These are phyloP conservation scores for Rhabdophis nuchalis DNA, from an alignment of 2,797 vertebrate genomes.

Conservation along the genomic window DNA sequence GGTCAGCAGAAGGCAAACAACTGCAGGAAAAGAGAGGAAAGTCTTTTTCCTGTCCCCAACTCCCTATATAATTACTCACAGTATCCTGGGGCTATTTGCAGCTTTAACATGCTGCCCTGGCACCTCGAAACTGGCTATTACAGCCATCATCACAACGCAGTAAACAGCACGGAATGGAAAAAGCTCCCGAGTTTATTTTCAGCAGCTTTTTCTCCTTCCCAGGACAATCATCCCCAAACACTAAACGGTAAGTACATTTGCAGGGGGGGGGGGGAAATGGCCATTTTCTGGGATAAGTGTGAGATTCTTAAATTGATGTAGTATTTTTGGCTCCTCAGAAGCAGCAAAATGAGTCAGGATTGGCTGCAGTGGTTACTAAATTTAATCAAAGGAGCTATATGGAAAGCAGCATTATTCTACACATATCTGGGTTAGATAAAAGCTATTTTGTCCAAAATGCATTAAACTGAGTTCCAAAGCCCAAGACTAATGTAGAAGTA, in stretches of 20 bases:
- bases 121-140: slow-evolving; percentile 57
- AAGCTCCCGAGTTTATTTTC: slow-evolving; percentile 41
- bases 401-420: background rate
- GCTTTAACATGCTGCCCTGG: slow-evolving; percentile 53
- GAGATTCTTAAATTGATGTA: background rate
- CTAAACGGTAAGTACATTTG: slow-evolving; percentile 36
- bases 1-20: slow-evolving; percentile 43
- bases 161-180: slow-evolving; percentile 43
- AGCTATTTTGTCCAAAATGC: background rate
- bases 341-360: background rate
- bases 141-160: slow-evolving; percentile 36
- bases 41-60: slow-evolving; percentile 47
- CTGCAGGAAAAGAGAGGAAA: slow-evolving; percentile 26
- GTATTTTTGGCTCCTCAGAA: background rate
- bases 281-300: slow-evolving; percentile 6
- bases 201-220: slow-evolving; percentile 31
- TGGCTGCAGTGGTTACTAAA: background rate
- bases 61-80: slow-evolving; percentile 56
- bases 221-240: slow-evolving; percentile 17
- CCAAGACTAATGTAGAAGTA: background rate
- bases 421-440: background rate
- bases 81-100: slow-evolving; percentile 62
- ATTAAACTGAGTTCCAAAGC: background rate
- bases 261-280: slow-evolving; percentile 12
- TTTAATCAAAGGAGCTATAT: background rate